These are phyloP conservation scores for Acholoe squamosa DNA, from an alignment of 2,888 invertebrate genomes.

Conservation along the genomic window DNA sequence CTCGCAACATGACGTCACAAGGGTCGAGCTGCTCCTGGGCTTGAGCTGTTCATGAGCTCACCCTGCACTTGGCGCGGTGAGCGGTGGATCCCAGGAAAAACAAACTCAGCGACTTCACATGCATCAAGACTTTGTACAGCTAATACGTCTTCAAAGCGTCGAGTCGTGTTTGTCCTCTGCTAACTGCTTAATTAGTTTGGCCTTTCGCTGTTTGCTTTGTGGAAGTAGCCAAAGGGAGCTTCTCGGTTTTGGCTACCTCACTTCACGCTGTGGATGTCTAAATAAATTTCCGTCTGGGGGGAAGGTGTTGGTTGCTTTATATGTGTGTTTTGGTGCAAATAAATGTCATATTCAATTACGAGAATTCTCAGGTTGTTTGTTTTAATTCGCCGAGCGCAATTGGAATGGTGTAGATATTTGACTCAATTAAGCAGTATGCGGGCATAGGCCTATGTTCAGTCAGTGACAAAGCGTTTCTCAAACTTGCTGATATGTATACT, in stretches of 20 bases:
- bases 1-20: conserved; percentile 17
- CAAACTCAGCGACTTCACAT: not conserved
- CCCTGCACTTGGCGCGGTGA: not conserved
- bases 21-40: not conserved
- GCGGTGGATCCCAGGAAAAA: conserved; percentile 2
- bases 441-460: too few relatives aligned
- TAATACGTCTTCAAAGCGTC: conserved; percentile 12
- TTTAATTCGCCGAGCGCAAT: not conserved
- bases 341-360: conserved; percentile 11
- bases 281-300: not conserved
- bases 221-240: not conserved
- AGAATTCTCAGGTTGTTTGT: not conserved
- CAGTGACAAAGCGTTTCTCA: too few relatives aligned
- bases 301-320: not conserved
- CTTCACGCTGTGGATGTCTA: conserved; percentile 17
- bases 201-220: not conserved
- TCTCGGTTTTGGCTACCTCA: not conserved
- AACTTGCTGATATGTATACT: too few relatives aligned
- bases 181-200: conserved; percentile 34
- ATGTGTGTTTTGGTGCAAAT: not conserved
- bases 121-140: not conserved
- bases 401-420: too few relatives aligned
- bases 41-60: not conserved
- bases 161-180: not conserved
- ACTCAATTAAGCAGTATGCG: too few relatives aligned